Conservation (phyloP, 2,797 vertebrate genomes). For the Brachymystax lenok region DNA sequence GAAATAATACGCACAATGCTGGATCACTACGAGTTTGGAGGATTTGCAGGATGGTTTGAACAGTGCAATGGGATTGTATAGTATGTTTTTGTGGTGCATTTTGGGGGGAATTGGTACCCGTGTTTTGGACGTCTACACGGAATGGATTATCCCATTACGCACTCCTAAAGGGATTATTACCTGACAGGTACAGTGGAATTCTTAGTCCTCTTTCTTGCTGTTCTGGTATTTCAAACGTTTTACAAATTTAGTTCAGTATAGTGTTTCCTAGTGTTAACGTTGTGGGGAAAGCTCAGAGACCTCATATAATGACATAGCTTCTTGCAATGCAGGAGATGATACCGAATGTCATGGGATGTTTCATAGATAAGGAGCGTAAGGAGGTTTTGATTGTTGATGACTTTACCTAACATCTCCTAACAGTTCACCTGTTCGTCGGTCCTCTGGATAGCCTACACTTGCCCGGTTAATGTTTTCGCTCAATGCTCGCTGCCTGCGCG, state of each 20-base stretch:
- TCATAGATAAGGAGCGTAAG: background rate
- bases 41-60: background rate
- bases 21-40: background rate
- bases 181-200: slow-evolving; percentile 53
- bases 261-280: background rate
- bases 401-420: background rate
- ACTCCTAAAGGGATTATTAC: slow-evolving; percentile 9
- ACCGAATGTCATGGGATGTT: background rate
- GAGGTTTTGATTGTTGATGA: background rate
- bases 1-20: background rate
- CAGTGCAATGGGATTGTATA: slow-evolving; percentile 16
- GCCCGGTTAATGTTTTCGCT: slow-evolving; percentile 34
- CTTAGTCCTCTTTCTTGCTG: background rate
- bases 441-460: background rate
- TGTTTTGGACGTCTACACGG: slow-evolving; percentile 21
- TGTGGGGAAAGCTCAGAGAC: background rate
- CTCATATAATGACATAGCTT: background rate
- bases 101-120: slow-evolving; percentile 29
- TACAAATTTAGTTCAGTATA: background rate
- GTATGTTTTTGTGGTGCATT: slow-evolving; percentile 39
- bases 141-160: slow-evolving; percentile 39
- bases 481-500: slow-evolving; percentile 13
- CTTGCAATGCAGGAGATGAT: background rate
- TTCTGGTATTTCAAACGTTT: background rate
- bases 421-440: slow-evolving; percentile 44